Evolutionary conservation across 1,140 invertebrate species (phyloP), one percentile per base, ranked within the genome.

Genomic region (Drosophila nasuta): DNA sequence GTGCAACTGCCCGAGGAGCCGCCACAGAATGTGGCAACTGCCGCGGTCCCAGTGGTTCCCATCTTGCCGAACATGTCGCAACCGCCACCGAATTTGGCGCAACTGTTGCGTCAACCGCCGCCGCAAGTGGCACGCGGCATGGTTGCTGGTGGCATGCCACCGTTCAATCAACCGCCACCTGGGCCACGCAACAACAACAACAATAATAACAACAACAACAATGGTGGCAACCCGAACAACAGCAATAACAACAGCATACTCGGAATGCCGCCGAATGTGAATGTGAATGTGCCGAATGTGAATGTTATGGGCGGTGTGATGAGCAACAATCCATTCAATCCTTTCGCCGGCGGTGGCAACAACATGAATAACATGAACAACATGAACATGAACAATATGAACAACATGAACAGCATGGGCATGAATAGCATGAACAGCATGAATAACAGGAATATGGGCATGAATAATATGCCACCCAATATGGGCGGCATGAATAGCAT

Each of bases 311-410:
- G 15, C 81, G 93, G 15, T 79, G 93, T 63, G 86, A 92, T 51
- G 91, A 93, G 45, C 82, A 63, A 92, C 65, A 93, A 94, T 67
- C 93, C 93, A 41, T 92, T 93, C 68, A 94, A 94, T 85, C 81
- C 93, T 7, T 90, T 86, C 58, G 62, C 80, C 1, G 74, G 65
- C 13, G 62, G 65, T n/a, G 62, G 52, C 13, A 68, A 52, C 0
- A 41, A 33, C 11, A 56, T 74, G 62, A 41, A 35, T 13, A 73
- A 73, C 4, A 73, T 73, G 70, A 52, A 51, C n/a, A 57, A 41
- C 41, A 68, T 15, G 30, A 25, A 30, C 5, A 57, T 51, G 49
- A 49, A 38, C 6, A 58, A 28, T 30, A 67, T 73, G 67, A 43
- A 30, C 3, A 49, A 41, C 30, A 67, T 73, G 67, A 58, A 51